These are phyloP conservation scores for Aurelia coerulea DNA, from an alignment of 30 jellyfish, hydroid and myxozoan genomes.

Conservation along the genomic window DNA sequence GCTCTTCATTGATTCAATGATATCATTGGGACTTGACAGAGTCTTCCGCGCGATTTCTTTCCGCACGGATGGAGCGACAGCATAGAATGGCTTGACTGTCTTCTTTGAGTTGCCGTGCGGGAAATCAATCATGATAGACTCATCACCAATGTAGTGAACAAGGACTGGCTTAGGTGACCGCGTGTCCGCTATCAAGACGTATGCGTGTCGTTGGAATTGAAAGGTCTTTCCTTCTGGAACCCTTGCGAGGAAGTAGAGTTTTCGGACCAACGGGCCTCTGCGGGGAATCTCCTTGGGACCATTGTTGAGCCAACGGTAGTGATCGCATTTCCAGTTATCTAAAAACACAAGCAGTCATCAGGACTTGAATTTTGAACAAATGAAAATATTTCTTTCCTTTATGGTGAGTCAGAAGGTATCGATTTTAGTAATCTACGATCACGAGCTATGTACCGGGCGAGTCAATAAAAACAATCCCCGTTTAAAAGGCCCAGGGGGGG, in stretches of 20 bases:
- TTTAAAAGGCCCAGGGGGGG: no score
- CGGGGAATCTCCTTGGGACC: slow-evolving; percentile 98
- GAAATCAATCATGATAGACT: slow-evolving; percentile 83
- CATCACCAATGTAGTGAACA: slow-evolving; percentile 89
- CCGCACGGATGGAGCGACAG: slow-evolving; percentile 95
- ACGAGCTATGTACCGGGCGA: no score
- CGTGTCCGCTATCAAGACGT: slow-evolving; percentile 84
- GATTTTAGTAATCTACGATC: no score
- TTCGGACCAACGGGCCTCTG: slow-evolving; percentile 87
- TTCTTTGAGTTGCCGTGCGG: slow-evolving; percentile 96
- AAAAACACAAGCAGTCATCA: neutral
- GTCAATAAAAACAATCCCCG: no score
- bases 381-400: neutral
- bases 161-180: slow-evolving; percentile 92
- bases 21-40: slow-evolving; percentile 77
- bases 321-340: slow-evolving; percentile 96
- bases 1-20: slow-evolving; percentile 73
- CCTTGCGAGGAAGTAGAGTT: slow-evolving; percentile 81
- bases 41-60: slow-evolving; percentile 76
- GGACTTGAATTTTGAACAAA: neutral
- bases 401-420: neutral
- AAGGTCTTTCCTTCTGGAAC: slow-evolving; percentile 92
- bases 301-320: slow-evolving; percentile 91
- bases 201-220: slow-evolving; percentile 90
- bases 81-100: slow-evolving; percentile 72